phyloP scores from a whole-genome alignment of 2,888 invertebrate species.

The Panopea generosa region DNA sequence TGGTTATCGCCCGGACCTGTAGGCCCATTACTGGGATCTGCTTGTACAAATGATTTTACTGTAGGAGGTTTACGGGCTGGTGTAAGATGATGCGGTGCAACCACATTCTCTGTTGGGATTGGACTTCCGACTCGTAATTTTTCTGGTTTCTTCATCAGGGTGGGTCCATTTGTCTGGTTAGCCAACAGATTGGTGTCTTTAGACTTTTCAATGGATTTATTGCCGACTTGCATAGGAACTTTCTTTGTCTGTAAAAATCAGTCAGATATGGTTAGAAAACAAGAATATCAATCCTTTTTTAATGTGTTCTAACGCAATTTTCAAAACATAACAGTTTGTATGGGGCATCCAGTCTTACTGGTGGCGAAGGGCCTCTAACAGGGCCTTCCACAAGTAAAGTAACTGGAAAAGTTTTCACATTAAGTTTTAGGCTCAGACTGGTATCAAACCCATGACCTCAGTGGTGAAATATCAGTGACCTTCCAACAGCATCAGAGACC shows the following conservation, averaged over 20 bases:
- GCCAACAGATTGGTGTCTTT: constrained; percentile 31
- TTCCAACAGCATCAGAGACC: too few relatives aligned
- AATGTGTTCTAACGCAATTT: too few relatives aligned
- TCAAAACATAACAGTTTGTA: too few relatives aligned
- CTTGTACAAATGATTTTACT: constrained; percentile 7
- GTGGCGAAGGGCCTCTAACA: too few relatives aligned
- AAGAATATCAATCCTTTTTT: too few relatives aligned
- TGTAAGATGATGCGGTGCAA: constrained; percentile 17
- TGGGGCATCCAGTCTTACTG: too few relatives aligned
- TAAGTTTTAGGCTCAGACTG: too few relatives aligned
- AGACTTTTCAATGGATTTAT: constrained; percentile 33
- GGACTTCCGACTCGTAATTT: constrained; percentile 47
- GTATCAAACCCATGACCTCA: too few relatives aligned
- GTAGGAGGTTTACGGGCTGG: constrained; percentile 18
- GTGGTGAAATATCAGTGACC: too few relatives aligned
- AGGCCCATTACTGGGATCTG: not conserved
- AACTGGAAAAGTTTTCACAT: too few relatives aligned
- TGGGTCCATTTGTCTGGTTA: constrained; percentile 28
- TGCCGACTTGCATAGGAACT: constrained; percentile 48
- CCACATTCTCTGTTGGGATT: constrained; percentile 16
- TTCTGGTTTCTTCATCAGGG: constrained; percentile 53
- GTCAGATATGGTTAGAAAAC: too few relatives aligned
- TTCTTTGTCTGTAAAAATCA: constrained; percentile 52
- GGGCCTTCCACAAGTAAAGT: too few relatives aligned
- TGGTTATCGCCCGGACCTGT: constrained; percentile 5